Conservation (phyloP, 2,113 vertebrate species). For the Proteles cristata region DNA sequence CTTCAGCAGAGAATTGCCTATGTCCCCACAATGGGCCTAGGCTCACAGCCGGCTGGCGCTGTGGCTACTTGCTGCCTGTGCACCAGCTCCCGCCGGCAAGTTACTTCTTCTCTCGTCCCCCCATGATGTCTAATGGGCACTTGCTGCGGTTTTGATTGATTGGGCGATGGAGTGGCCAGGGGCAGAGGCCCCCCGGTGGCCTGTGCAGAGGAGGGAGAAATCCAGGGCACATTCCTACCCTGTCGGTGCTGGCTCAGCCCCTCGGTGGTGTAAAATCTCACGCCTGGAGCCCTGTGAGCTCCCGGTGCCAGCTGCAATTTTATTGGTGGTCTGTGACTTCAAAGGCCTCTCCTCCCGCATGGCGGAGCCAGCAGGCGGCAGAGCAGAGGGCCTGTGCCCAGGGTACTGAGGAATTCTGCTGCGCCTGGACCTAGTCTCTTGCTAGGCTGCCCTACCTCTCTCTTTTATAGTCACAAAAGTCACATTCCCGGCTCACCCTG, state of each 20-base stretch:
- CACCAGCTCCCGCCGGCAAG: not conserved
- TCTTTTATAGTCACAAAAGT: not conserved
- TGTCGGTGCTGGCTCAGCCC: slow-evolving; percentile 73
- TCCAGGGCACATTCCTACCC: slow-evolving; percentile 72
- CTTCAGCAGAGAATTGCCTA: not conserved
- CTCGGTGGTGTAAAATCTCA: slow-evolving; percentile 81
- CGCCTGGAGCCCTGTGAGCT: slow-evolving; percentile 81
- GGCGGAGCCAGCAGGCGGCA: slow-evolving; percentile 79
- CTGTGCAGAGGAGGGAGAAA: slow-evolving; percentile 33
- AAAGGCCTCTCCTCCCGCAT: slow-evolving; percentile 84
- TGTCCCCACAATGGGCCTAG: not conserved
- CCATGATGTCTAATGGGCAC: not conserved
- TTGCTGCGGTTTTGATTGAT: slow-evolving; percentile 53
- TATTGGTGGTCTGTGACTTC: slow-evolving; percentile 89
- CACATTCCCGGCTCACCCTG: not conserved
- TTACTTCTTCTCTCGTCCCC: not conserved
- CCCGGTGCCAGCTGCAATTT: slow-evolving; percentile 89
- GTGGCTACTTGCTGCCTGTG: not conserved
- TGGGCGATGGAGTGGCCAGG: slow-evolving; percentile 52
- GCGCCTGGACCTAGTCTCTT: not conserved
- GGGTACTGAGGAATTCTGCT: slow-evolving; percentile 73
- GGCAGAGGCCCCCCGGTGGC: slow-evolving; percentile 54
- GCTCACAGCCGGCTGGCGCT: not conserved
- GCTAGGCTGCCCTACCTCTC: not conserved
- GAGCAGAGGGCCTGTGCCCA: slow-evolving; percentile 79